Percentiles rank a stretch among this genome's conserved stretches.
Evolutionary conservation across 2,888 invertebrate genomes (phyloP).

Genomic region (Polietes domitor): DNA sequence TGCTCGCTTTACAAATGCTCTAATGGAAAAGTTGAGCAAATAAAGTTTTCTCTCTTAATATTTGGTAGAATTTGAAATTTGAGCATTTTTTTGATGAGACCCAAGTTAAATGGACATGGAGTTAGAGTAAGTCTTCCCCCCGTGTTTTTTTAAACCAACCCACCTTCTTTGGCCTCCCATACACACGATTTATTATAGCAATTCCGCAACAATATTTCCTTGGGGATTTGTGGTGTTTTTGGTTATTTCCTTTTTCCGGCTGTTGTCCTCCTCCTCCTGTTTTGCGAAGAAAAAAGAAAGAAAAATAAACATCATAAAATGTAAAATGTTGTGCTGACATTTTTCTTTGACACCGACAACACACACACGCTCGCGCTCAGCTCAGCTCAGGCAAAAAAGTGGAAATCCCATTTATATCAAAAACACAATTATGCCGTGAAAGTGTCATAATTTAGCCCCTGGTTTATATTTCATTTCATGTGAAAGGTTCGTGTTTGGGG

Average conservation of each 20-base stretch:
- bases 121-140: too few species aligned
- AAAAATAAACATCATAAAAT: constrained; percentile 4
- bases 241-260: constrained; percentile 30
- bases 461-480: background rate
- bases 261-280: background rate
- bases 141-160: too few species aligned
- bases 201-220: background rate
- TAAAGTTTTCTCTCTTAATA: too few species aligned
- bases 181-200: constrained; percentile 9
- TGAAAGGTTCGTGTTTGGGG: background rate
- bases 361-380: background rate
- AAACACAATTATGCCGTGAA: background rate
- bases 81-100: too few species aligned
- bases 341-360: constrained; percentile 1
- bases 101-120: too few species aligned
- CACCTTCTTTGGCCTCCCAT: background rate
- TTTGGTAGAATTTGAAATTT: too few species aligned
- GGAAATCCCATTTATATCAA: background rate
- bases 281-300: background rate
- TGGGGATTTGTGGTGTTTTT: background rate
- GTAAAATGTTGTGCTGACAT: constrained; percentile 15
- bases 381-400: background rate
- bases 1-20: too few species aligned
- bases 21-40: too few species aligned
- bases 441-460: constrained; percentile 17